Base-by-base conservation (phyloP, 2,797 vertebrate species). In the Peromyscus nudipes region DNA sequence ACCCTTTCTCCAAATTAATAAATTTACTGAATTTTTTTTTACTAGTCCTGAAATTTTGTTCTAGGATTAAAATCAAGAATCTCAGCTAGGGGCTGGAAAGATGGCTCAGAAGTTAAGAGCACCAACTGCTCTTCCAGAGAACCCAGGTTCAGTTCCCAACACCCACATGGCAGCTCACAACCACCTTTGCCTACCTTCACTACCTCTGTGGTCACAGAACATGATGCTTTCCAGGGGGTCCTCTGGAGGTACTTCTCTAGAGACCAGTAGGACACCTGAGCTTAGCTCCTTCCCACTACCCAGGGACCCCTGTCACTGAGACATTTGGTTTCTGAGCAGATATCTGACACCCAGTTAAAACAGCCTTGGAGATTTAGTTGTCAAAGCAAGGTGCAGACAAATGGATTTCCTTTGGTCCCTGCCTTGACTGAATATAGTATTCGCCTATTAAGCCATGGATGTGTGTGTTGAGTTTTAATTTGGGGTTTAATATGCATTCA, bases 251-350 rank as follows among this genome's bases (percentile, higher is more conserved):
- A 0, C 52, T 57, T 46, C 65, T 92, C 67, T 14, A 34, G 67
- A 34, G 1, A 19, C 29, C 34, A 69, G 49, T 25, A 69, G 49
- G 10, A 29, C 2, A n/a, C 31, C 4, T 13, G 3, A 71, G 11
- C 57, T 55, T 11, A 31, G n/a, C 27, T 6, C n/a, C 2, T 75
- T 27, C 25, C 1, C 13, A 37, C n/a, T n/a, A 40, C n/a, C 27
- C 27, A 31, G 3, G 11, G 3, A 40, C 9, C 31, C 79, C 29
- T 27, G 37, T 29, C 60, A 62, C 27, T 40, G 23, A 97, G 96
- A 96, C 98, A 91, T 31, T 95, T 98, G 84, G 73, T 55, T 94
- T 96, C 91, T 93, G 98, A 98, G 76, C 40, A 98, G 97, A 73
- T 96, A 95, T 95, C 97, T 85, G 88, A 97, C 94, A 14, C 83